Base-by-base conservation (phyloP, 2,888 invertebrate genomes). In the Netelia inedita region DNA sequence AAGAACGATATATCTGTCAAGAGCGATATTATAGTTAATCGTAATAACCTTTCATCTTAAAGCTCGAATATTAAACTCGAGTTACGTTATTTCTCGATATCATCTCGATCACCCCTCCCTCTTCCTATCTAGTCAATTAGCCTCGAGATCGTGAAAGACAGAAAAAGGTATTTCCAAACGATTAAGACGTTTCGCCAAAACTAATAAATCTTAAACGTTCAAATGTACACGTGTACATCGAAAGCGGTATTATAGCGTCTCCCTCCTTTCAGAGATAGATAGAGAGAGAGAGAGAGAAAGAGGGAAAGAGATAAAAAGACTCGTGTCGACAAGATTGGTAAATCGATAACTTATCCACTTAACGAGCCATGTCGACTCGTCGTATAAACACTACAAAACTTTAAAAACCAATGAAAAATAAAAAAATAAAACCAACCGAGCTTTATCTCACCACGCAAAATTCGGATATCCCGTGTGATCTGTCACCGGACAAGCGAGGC, bases 291-390 rank as follows among this genome's bases (percentile, higher is more conserved):
- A 43, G 43, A 43, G 46, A 46, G 46, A 65, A 41, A 65, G 41
- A 79, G 35, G 57, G 43, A 61, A 59, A 21, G 71, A 69, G 74
- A 82, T 74, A 82, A 79, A 71, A 79, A 61, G 57, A 75, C 74
- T 65, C 82, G 85, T 82, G 85, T 85, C 65, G 69, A 79, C 85
- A 85, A 82, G 82, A 85, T 85, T 74, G 82, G 85, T 79, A 82
- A 74, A 85, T 82, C 79, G 85, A 82, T 85, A 85, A 85, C 79
- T 85, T 85, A 85, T 82, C 82, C 74, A 78, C n/a, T 85, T 85
- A 85, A 85, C 81, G 82, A 85, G 74, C 74, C 57, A 74, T 78
- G 84, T 84, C 73, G 50, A 74, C 43, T 69, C 78, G 82, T 85
- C 73, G 79, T 85, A 74, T 41, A 69, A 69, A 79, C 65, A 65